Conservation (phyloP, 2,797 vertebrate genomes). For the Helarctos malayanus region DNA sequence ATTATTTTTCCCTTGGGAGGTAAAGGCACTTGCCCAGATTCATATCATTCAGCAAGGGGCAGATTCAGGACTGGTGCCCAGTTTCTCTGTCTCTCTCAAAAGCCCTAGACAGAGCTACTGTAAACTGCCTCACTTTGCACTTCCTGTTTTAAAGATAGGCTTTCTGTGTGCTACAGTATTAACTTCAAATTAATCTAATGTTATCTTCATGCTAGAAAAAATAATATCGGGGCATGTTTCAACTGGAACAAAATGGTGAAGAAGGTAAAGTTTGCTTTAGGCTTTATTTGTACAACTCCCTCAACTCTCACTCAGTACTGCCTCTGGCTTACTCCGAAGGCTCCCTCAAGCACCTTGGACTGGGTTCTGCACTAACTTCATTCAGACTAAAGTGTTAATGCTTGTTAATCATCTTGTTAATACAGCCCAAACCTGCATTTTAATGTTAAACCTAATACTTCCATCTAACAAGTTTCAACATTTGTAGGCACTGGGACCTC, state of each 20-base stretch:
- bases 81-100: not conserved
- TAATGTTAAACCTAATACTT: not conserved
- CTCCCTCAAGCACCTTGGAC: not conserved
- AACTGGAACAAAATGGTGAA: not conserved
- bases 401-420: not conserved
- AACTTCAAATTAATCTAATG: constrained; percentile 33
- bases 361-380: not conserved
- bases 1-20: not conserved
- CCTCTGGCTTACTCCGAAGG: not conserved
- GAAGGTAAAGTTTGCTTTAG: not conserved
- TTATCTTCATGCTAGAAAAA: not conserved
- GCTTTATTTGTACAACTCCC: not conserved
- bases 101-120: not conserved
- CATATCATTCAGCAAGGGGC: not conserved
- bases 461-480: not conserved
- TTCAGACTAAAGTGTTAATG: not conserved
- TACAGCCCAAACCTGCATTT: not conserved
- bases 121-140: not conserved
- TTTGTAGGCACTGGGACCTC: not conserved
- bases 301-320: not conserved
- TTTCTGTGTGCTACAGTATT: not conserved
- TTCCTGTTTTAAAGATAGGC: not conserved
- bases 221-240: not conserved
- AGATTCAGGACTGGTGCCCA: not conserved
- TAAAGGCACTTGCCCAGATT: not conserved